Conservation (phyloP, 2,888 invertebrate species). For the Parnassius orleans region DNA sequence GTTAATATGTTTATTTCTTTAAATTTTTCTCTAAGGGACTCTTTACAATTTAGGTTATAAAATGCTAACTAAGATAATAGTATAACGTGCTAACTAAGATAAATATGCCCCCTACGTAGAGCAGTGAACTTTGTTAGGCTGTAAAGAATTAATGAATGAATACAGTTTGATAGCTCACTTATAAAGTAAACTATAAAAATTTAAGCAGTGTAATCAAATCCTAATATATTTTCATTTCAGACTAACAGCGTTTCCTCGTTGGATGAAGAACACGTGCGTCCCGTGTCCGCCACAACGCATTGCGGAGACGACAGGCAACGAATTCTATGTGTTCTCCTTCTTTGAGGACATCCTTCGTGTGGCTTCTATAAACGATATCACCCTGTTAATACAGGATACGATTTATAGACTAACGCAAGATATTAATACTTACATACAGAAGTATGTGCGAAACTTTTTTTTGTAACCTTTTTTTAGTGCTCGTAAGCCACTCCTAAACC, state of each 20-base stretch:
- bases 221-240: conserved; percentile 52
- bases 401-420: conserved; percentile 84
- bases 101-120: no score
- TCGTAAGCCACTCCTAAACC: no score
- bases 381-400: conserved; percentile 84
- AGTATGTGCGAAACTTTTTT: conserved; percentile 50
- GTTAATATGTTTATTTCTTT: no score
- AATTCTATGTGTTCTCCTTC: conserved; percentile 85
- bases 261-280: conserved; percentile 92
- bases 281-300: conserved; percentile 84
- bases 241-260: conserved; percentile 88
- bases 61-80: no score
- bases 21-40: no score
- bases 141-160: no score
- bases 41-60: no score
- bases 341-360: conserved; percentile 89
- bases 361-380: conserved; percentile 84
- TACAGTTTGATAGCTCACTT: no score
- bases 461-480: no score
- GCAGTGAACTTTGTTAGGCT: no score
- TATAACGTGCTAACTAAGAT: background rate
- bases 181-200: no score
- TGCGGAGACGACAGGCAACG: conserved; percentile 77
- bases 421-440: conserved; percentile 83
- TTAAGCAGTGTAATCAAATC: background rate